Conservation (phyloP, 2,797 vertebrate species). For the Neomorphus geoffroyi region DNA sequence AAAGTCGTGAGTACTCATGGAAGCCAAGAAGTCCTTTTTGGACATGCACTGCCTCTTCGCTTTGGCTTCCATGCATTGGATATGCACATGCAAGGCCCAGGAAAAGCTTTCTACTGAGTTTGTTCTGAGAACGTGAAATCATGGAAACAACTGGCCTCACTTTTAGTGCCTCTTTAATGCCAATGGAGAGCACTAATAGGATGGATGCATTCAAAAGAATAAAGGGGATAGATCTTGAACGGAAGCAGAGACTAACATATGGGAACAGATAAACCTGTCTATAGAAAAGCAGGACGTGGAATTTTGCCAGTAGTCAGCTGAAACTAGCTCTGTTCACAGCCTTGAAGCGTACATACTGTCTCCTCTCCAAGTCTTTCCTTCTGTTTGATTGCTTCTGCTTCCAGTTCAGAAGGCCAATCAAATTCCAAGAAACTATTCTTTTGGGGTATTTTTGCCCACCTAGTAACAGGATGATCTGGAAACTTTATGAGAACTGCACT, state of each 20-base stretch:
- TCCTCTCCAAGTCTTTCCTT: slow-evolving; percentile 11
- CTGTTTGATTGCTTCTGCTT: neutral
- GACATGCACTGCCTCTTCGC: neutral
- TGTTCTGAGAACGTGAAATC: neutral
- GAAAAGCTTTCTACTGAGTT: neutral
- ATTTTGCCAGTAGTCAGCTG: slow-evolving; percentile 29
- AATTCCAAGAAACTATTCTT: neutral
- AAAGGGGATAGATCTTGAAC: neutral
- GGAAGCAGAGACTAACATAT: slow-evolving; percentile 29
- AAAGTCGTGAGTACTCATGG: neutral
- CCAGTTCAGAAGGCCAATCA: neutral
- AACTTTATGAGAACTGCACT: neutral
- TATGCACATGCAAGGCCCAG: neutral
- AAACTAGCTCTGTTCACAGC: slow-evolving; percentile 13
- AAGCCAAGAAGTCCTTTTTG: slow-evolving; percentile 25
- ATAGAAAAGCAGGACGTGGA: slow-evolving; percentile 12
- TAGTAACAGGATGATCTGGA: slow-evolving; percentile 25
- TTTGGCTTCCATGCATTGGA: neutral
- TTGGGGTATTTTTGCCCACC: neutral
- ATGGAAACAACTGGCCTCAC: neutral
- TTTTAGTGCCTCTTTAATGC: slow-evolving; percentile 6
- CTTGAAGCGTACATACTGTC: slow-evolving; percentile 19
- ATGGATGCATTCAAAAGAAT: slow-evolving; percentile 19
- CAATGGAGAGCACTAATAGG: neutral
- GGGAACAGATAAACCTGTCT: slow-evolving; percentile 52